phyloP scores from a whole-genome alignment of 2,888 invertebrate genomes.

The Scaptomyza reducta region DNA sequence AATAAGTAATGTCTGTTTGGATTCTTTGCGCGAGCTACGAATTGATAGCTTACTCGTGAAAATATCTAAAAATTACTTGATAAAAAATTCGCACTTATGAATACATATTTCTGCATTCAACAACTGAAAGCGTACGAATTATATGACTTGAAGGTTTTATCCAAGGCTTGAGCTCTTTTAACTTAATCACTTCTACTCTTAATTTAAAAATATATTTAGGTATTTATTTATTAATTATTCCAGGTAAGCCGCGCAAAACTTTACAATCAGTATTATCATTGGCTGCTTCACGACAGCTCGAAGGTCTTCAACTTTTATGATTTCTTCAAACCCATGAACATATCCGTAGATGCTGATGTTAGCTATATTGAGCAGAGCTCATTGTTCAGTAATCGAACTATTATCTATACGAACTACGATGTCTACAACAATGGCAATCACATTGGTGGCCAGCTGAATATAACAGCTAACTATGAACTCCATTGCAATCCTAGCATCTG shows the following conservation, averaged over 20 bases:
- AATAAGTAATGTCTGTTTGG: no score
- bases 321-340: constrained; percentile 66
- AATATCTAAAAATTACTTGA: no score
- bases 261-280: constrained; percentile 75
- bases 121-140: no score
- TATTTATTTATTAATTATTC: neutral
- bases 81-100: no score
- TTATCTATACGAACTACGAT: constrained; percentile 72
- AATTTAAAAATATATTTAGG: neutral
- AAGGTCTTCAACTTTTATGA: constrained; percentile 45
- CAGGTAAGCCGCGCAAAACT: constrained; percentile 73
- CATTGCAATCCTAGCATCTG: constrained; percentile 61
- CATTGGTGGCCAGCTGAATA: constrained; percentile 81
- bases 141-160: no score
- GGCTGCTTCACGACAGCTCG: constrained; percentile 73
- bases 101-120: no score
- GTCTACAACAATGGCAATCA: constrained; percentile 82
- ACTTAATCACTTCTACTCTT: no score
- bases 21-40: no score
- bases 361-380: constrained; percentile 56
- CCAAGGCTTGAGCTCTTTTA: no score
- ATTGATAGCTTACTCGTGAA: no score
- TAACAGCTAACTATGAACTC: constrained; percentile 73
- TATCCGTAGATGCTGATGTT: constrained; percentile 81
- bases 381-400: neutral